phyloP scores from a whole-genome alignment of 2,113 vertebrate genomes.

The Phylloscopus trochiloides region DNA sequence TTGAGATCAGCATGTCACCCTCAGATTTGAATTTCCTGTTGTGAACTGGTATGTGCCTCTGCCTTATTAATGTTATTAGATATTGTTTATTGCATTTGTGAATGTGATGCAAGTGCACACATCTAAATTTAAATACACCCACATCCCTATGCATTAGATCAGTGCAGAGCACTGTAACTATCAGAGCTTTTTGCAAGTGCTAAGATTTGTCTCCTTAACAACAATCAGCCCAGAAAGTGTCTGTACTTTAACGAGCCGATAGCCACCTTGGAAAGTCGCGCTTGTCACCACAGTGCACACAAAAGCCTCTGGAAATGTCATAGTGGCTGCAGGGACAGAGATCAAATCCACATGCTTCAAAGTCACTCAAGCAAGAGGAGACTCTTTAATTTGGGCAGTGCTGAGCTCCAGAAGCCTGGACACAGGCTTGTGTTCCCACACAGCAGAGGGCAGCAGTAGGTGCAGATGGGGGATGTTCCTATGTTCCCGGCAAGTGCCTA shows the following conservation, averaged over 20 bases:
- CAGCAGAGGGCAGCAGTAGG: slow-evolving; percentile 52
- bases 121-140: slow-evolving; percentile 40
- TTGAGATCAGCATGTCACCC: slow-evolving; percentile 54
- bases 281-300: not conserved
- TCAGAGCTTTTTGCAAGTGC: not conserved
- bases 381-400: not conserved
- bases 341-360: slow-evolving; percentile 25
- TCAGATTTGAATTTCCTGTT: slow-evolving; percentile 64
- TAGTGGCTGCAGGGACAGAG: not conserved
- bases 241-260: slow-evolving; percentile 15
- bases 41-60: slow-evolving; percentile 43
- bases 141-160: not conserved
- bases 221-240: slow-evolving; percentile 28
- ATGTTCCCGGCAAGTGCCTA: not conserved
- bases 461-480: not conserved
- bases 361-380: not conserved
- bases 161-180: not conserved
- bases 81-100: slow-evolving; percentile 56
- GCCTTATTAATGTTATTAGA: slow-evolving; percentile 59
- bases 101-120: not conserved
- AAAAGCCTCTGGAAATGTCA: slow-evolving; percentile 45
- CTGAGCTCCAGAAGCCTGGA: not conserved
- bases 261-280: slow-evolving; percentile 21
- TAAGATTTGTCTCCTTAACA: slow-evolving; percentile 48
- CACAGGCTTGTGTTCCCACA: not conserved